Conservation (phyloP, 2,113 vertebrate genomes). For the Mustela nigripes region DNA sequence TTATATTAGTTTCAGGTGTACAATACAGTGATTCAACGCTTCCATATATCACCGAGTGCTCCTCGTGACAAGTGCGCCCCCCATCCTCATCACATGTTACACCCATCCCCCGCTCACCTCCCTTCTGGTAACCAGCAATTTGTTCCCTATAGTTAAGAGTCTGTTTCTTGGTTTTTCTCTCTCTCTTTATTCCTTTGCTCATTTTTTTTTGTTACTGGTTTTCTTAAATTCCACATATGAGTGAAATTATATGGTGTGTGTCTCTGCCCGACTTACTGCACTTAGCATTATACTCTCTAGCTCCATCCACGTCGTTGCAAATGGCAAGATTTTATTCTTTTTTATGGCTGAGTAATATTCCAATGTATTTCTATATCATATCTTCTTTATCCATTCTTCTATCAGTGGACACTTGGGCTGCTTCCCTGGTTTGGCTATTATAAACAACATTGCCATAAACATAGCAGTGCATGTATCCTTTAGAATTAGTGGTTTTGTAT, state of each 20-base stretch:
- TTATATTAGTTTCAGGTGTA: neutral
- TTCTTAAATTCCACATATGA: neutral
- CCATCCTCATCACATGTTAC: neutral
- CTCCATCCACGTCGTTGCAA: neutral
- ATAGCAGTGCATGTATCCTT: neutral
- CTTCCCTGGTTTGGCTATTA: neutral
- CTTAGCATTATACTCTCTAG: neutral
- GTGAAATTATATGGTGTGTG: neutral
- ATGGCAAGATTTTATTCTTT: neutral
- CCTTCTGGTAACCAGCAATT: neutral
- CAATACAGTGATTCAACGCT: neutral
- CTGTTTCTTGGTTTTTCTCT: neutral
- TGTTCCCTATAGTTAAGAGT: neutral
- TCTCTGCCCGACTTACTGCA: neutral
- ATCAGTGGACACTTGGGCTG: neutral
- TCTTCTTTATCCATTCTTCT: neutral
- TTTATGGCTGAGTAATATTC: neutral
- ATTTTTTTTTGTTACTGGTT: neutral
- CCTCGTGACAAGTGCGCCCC: neutral
- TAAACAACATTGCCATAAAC: neutral
- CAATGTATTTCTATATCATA: neutral
- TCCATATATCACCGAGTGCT: neutral
- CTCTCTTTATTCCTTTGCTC: neutral
- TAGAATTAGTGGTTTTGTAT: neutral
- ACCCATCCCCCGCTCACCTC: neutral